Percentiles rank a stretch among this genome's conserved stretches.
phyloP scores from a whole-genome alignment of 1,140 invertebrate genomes.

The Drosophila mojavensis region DNA sequence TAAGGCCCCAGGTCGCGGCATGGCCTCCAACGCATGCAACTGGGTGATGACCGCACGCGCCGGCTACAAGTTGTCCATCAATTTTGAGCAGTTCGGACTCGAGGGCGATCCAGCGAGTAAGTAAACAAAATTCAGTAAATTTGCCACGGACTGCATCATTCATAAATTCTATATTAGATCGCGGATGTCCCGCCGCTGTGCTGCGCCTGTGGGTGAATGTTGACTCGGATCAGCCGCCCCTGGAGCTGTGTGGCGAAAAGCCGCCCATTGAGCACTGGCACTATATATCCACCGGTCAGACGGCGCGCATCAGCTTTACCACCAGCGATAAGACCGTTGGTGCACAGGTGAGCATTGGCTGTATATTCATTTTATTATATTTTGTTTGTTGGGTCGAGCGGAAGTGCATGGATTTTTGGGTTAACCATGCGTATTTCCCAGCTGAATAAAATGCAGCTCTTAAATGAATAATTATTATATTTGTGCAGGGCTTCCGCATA shows the following conservation, averaged over 20 bases:
- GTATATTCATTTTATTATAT: background rate
- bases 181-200: slow-evolving; percentile 95
- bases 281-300: slow-evolving; percentile 89
- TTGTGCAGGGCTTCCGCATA: slow-evolving; percentile 90
- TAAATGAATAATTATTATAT: background rate
- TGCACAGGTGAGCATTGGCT: slow-evolving; percentile 80
- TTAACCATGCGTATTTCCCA: background rate
- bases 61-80: slow-evolving; percentile 92
- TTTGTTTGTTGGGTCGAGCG: background rate
- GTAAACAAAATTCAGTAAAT: slow-evolving; percentile 38
- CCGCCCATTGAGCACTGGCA: slow-evolving; percentile 89
- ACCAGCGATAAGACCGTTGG: slow-evolving; percentile 93
- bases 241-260: slow-evolving; percentile 95
- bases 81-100: slow-evolving; percentile 94
- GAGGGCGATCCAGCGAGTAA: slow-evolving; percentile 94
- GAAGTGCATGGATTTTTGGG: slow-evolving; percentile 5
- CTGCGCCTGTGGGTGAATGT: slow-evolving; percentile 93
- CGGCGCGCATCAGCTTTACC: slow-evolving; percentile 88
- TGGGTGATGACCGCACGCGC: slow-evolving; percentile 95
- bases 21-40: slow-evolving; percentile 94
- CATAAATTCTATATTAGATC: slow-evolving; percentile 85
- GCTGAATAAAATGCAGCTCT: background rate
- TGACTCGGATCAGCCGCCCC: slow-evolving; percentile 88
- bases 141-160: background rate
- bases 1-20: slow-evolving; percentile 89